Evolutionary conservation across 2,113 vertebrate species (phyloP).

Genomic region (Solenodon paradoxus): DNA sequence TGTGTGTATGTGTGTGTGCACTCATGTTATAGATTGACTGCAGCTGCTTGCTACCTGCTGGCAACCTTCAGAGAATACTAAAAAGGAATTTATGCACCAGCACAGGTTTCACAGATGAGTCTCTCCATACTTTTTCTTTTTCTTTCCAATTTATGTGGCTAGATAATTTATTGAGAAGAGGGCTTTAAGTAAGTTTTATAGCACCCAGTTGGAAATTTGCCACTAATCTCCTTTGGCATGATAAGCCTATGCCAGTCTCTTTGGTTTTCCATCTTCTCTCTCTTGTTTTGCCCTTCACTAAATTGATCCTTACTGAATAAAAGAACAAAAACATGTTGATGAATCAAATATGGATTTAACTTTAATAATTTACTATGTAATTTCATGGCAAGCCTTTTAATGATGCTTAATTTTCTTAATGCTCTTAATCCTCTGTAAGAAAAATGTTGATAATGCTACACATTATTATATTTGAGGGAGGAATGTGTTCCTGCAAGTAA

Average conservation of each 20-base stretch:
- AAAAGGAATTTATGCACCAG: conserved; percentile 68
- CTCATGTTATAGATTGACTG: conserved; percentile 20
- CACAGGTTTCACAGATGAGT: conserved; percentile 47
- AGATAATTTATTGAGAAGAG: conserved; percentile 71
- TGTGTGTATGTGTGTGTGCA: not conserved
- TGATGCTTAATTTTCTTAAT: conserved; percentile 68
- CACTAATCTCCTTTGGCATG: conserved; percentile 49
- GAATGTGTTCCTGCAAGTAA: conserved; percentile 72
- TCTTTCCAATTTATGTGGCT: conserved; percentile 48
- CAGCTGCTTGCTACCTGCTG: conserved; percentile 12
- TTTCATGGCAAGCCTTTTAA: conserved; percentile 69
- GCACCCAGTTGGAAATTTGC: conserved; percentile 41
- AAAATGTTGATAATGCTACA: conserved; percentile 66
- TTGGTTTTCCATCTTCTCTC: not conserved
- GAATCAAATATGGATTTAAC: conserved; percentile 49
- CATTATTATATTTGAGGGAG: conserved; percentile 67
- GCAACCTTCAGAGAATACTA: conserved; percentile 48
- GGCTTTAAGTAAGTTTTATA: conserved; percentile 69
- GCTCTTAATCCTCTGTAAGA: conserved; percentile 67
- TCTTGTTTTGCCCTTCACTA: conserved; percentile 21
- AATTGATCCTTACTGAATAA: conserved; percentile 56
- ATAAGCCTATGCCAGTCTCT: conserved; percentile 12
- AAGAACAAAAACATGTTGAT: conserved; percentile 50
- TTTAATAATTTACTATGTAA: conserved; percentile 76
- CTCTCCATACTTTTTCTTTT: not conserved